Conservation (phyloP, 2,797 vertebrate species). For the Chaetodon trifasciatus region DNA sequence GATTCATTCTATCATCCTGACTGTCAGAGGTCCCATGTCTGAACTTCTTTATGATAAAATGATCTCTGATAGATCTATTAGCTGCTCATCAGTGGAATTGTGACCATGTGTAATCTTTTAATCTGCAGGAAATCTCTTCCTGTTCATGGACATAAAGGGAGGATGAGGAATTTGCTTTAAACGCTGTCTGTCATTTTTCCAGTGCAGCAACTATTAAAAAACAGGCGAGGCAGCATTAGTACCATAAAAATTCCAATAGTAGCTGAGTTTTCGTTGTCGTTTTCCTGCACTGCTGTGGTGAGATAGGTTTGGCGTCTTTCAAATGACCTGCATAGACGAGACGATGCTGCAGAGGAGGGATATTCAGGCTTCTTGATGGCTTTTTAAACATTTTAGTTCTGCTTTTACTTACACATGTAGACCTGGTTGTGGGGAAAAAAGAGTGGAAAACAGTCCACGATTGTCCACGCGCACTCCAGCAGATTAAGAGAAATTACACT, state of each 20-base stretch:
- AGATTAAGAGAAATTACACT: constrained; percentile 66
- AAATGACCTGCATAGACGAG: neutral
- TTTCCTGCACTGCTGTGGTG: neutral
- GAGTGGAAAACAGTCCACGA: constrained; percentile 2
- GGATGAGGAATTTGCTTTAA: constrained; percentile 38
- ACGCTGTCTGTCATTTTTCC: constrained; percentile 12
- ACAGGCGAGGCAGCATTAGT: neutral
- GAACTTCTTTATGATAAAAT: constrained; percentile 53
- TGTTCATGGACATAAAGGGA: constrained; percentile 32
- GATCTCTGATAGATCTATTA: constrained; percentile 62
- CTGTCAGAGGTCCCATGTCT: constrained; percentile 40
- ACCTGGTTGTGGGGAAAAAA: constrained; percentile 3
- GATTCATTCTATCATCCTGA: constrained; percentile 56
- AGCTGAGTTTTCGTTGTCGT: neutral
- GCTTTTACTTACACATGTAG: neutral
- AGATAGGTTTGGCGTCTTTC: neutral
- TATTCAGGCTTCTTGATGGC: neutral
- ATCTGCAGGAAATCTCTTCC: constrained; percentile 64
- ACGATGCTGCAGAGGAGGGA: neutral
- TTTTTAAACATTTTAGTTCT: constrained; percentile 1
- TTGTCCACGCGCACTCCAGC: constrained; percentile 19
- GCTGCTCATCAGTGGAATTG: constrained; percentile 68
- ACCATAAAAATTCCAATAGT: neutral
- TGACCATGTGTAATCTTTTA: constrained; percentile 67
- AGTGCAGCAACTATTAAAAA: neutral